phyloP scores from a whole-genome alignment of 2,113 vertebrate genomes.

The Leptodactylus fuscus region DNA sequence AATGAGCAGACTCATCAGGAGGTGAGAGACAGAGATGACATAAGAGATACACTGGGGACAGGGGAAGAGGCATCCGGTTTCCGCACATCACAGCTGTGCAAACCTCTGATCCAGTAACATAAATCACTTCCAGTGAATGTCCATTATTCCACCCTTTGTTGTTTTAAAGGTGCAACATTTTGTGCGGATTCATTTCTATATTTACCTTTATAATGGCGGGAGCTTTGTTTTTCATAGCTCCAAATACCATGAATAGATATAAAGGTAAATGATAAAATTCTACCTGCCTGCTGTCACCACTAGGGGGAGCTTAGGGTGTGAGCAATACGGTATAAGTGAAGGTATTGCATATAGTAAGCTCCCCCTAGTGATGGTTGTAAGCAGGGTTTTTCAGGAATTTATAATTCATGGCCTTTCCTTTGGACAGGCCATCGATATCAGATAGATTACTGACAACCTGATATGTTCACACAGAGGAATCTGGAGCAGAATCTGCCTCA shows the following conservation, averaged over 20 bases:
- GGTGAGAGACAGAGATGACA: neutral
- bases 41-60: slow-evolving; percentile 3
- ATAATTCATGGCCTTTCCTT: too few relatives aligned
- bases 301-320: neutral
- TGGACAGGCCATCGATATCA: too few relatives aligned
- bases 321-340: too few relatives aligned
- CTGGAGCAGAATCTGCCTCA: too few relatives aligned
- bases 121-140: neutral
- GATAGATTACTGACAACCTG: too few relatives aligned
- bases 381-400: too few relatives aligned
- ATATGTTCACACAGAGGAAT: too few relatives aligned
- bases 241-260: neutral
- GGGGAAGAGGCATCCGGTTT: neutral
- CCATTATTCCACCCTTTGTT: neutral
- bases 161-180: neutral
- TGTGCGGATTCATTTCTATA: neutral
- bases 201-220: too few relatives aligned
- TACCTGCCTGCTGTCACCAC: neutral
- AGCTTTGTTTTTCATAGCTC: neutral
- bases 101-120: neutral
- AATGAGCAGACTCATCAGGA: neutral
- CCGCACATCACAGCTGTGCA: slow-evolving; percentile 5
- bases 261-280: neutral
- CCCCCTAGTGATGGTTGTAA: too few relatives aligned
- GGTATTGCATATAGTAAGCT: too few relatives aligned